phyloP scores from a whole-genome alignment of 2,888 invertebrate species.

The Nemapogon koenigi region DNA sequence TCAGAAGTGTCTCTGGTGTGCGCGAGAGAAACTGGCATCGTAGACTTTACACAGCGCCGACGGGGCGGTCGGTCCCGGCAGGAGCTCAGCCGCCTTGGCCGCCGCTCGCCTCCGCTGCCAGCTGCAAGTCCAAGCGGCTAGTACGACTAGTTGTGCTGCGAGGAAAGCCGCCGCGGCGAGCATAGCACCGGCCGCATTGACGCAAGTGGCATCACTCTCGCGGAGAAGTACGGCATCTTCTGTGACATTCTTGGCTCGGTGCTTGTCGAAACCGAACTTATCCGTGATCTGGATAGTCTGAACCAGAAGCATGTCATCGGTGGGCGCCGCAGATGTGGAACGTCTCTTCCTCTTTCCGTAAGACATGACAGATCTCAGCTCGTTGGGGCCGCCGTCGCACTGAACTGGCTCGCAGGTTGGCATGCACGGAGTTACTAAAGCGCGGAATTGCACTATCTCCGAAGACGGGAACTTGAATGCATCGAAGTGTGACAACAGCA shows the following conservation, averaged over 20 bases:
- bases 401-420: slow-evolving; percentile 91
- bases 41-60: slow-evolving; percentile 83
- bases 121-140: slow-evolving; percentile 88
- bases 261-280: slow-evolving; percentile 85
- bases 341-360: slow-evolving; percentile 83
- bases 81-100: slow-evolving; percentile 70
- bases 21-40: slow-evolving; percentile 84
- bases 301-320: slow-evolving; percentile 85
- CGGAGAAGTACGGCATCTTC: slow-evolving; percentile 77
- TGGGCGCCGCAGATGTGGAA: slow-evolving; percentile 63
- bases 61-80: slow-evolving; percentile 66
- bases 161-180: slow-evolving; percentile 87
- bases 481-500: slow-evolving; percentile 89
- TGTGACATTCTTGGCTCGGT: slow-evolving; percentile 67
- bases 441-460: slow-evolving; percentile 93
- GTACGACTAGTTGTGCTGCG: slow-evolving; percentile 84
- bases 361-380: slow-evolving; percentile 81
- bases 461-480: slow-evolving; percentile 97
- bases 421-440: slow-evolving; percentile 94
- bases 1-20: slow-evolving; percentile 66
- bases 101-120: slow-evolving; percentile 81
- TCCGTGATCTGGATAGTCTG: slow-evolving; percentile 93
- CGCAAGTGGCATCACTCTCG: slow-evolving; percentile 69
- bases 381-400: slow-evolving; percentile 86
- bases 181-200: slow-evolving; percentile 81